phyloP scores from a whole-genome alignment of 2,888 invertebrate species.

The Dynastes tityus region DNA sequence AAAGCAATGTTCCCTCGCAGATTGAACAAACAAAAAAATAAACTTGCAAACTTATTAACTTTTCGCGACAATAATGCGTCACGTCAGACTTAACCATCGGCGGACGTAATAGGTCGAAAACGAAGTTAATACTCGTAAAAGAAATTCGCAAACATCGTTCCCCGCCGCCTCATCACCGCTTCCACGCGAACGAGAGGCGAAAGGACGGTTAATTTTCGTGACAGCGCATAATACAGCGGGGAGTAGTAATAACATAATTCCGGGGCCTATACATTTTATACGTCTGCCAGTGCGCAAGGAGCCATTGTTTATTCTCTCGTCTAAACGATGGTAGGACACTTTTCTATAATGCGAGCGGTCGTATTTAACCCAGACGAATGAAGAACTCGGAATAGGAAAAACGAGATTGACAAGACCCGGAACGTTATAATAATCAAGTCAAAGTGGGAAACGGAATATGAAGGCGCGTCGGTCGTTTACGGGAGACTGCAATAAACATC shows the following conservation, averaged over 20 bases:
- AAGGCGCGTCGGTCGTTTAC: constrained; percentile 52
- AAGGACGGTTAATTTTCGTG: constrained; percentile 44
- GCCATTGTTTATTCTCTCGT: constrained; percentile 34
- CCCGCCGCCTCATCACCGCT: neutral
- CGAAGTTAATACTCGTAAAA: constrained; percentile 21
- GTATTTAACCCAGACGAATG: constrained; percentile 32
- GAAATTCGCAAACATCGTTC: constrained; percentile 38
- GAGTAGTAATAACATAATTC: constrained; percentile 47
- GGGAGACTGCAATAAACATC: constrained; percentile 60
- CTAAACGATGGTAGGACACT: constrained; percentile 14
- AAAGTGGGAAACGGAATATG: constrained; percentile 31
- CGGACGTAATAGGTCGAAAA: constrained; percentile 23
- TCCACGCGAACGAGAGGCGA: neutral
- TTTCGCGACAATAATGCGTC: constrained; percentile 2
- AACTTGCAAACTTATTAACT: constrained; percentile 22
- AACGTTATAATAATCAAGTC: constrained; percentile 44
- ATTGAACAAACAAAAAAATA: constrained; percentile 26
- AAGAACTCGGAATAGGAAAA: constrained; percentile 15
- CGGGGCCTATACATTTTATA: constrained; percentile 31
- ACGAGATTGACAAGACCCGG: constrained; percentile 49
- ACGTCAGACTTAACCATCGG: constrained; percentile 16
- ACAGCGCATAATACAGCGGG: constrained; percentile 46
- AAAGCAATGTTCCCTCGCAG: neutral
- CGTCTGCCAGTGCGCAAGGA: constrained; percentile 12
- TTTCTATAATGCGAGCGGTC: constrained; percentile 7